Evolutionary conservation across 2,888 invertebrate species (phyloP).

Genomic region (Alloscopus bannaensis): DNA sequence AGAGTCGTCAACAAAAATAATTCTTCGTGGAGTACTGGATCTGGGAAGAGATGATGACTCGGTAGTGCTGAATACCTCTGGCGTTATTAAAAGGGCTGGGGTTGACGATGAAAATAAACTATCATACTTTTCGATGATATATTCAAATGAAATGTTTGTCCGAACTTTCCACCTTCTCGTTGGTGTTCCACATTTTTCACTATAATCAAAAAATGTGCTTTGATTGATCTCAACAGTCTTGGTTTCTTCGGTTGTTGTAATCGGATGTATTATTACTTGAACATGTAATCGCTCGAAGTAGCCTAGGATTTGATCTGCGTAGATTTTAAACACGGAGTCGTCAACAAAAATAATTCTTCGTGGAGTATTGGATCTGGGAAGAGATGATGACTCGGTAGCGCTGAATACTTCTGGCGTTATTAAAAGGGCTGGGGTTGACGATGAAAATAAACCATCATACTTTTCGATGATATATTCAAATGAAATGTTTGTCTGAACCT

Average conservation of each 20-base stretch:
- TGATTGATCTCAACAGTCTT: neutral
- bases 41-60: neutral
- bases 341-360: neutral
- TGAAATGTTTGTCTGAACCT: neutral
- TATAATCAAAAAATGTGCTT: conserved; percentile 3
- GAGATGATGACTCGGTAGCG: neutral
- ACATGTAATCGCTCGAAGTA: conserved; percentile 6
- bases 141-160: conserved; percentile 6
- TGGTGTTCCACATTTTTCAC: neutral
- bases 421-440: neutral
- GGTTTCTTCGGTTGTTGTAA: neutral
- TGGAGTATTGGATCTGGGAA: neutral
- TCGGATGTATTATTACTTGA: neutral
- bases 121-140: neutral
- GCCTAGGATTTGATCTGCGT: neutral
- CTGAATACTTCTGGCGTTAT: neutral
- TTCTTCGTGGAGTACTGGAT: neutral
- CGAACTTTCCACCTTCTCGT: conserved; percentile 12
- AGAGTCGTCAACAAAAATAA: neutral
- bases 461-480: neutral
- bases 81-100: neutral
- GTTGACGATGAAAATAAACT: neutral
- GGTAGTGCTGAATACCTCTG: too few relatives aligned
- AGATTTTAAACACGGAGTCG: neutral
- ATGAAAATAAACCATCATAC: neutral